A percentile compares a stretch with the other conserved stretches of the same genome.
Conservation (phyloP, 2,888 invertebrate species). For the Agriopis marginaria region DNA sequence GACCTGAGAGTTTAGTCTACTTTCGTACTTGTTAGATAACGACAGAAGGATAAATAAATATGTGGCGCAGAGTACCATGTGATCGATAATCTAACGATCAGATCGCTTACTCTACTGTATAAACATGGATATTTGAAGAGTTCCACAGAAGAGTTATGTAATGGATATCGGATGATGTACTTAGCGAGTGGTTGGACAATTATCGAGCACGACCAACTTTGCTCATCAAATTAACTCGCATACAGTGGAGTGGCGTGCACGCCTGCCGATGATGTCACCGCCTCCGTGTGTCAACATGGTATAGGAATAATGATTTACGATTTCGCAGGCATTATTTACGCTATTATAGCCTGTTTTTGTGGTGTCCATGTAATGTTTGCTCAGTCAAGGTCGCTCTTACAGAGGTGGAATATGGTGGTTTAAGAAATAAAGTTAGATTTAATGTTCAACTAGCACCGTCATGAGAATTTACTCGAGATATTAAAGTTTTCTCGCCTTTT, state of each 20-base stretch:
- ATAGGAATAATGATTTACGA: slow-evolving; percentile 53
- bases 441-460: neutral
- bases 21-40: slow-evolving; percentile 34
- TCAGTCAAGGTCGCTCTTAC: slow-evolving; percentile 31
- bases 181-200: slow-evolving; percentile 54
- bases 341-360: slow-evolving; percentile 39
- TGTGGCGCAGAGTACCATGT: neutral
- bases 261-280: slow-evolving; percentile 66
- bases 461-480: neutral
- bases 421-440: neutral
- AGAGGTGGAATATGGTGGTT: slow-evolving; percentile 6
- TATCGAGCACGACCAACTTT: slow-evolving; percentile 53
- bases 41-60: neutral
- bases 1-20: slow-evolving; percentile 46
- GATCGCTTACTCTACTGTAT: neutral
- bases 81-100: neutral
- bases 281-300: slow-evolving; percentile 59
- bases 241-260: slow-evolving; percentile 55
- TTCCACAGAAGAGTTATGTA: slow-evolving; percentile 10
- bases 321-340: slow-evolving; percentile 43
- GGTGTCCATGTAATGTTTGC: slow-evolving; percentile 19
- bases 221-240: slow-evolving; percentile 63
- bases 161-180: slow-evolving; percentile 33
- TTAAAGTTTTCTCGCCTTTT: too few species aligned
- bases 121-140: slow-evolving; percentile 18